A percentile compares a stretch with the other conserved stretches of the same genome.
phyloP scores from a whole-genome alignment of 2,113 vertebrate genomes.

The Bolborhynchus lineola region DNA sequence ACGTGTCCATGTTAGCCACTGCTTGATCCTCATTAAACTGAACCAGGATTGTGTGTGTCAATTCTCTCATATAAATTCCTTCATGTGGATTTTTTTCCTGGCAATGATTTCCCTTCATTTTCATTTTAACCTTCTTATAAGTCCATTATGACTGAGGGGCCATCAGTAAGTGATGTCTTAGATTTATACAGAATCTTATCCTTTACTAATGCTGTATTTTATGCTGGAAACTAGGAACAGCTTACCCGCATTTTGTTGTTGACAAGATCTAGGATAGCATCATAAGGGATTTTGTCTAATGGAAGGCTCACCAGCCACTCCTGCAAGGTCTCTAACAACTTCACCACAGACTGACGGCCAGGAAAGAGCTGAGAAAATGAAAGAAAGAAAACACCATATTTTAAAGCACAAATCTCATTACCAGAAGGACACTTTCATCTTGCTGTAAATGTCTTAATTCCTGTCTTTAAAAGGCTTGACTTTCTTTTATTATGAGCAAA shows the following conservation, averaged over 20 bases:
- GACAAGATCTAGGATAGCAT: constrained; percentile 91
- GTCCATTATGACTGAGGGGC: constrained; percentile 39
- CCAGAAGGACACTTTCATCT: not conserved
- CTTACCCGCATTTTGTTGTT: constrained; percentile 96
- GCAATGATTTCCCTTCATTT: constrained; percentile 27
- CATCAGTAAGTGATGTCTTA: constrained; percentile 43
- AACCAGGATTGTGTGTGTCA: not conserved
- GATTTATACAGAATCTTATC: constrained; percentile 8
- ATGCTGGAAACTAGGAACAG: not conserved
- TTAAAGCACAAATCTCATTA: not conserved
- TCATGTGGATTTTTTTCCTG: not conserved
- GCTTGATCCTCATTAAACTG: not conserved
- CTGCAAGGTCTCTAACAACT: constrained; percentile 89
- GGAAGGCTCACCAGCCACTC: constrained; percentile 94
- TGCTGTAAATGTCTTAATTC: not conserved
- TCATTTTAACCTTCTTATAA: constrained; percentile 65
- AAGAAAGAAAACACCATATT: not conserved
- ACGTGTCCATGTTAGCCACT: fast-evolving
- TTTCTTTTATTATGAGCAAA: not conserved
- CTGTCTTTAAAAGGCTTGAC: not conserved
- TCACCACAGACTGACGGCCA: constrained; percentile 83
- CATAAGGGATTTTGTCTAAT: constrained; percentile 89
- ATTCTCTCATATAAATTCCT: constrained; percentile 6
- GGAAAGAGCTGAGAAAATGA: constrained; percentile 84
- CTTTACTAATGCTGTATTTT: constrained; percentile 30